Percentiles rank a stretch among this genome's conserved stretches.
Conservation (phyloP, 2,888 invertebrate species). For the Gandaritis pyraliata region DNA sequence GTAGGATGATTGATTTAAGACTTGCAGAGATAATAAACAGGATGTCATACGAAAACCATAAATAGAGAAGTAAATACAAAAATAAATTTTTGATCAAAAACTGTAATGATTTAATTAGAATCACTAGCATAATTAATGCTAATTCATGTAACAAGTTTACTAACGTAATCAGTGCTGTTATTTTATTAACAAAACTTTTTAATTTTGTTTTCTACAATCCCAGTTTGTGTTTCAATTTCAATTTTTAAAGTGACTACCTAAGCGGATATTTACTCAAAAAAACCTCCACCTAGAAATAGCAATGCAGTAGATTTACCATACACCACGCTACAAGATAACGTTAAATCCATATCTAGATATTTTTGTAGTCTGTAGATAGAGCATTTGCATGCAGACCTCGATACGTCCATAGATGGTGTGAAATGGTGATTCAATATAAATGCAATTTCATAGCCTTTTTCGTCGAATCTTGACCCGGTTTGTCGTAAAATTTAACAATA, state of each 20-base stretch:
- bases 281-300: no score
- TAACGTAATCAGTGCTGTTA: no score
- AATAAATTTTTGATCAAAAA: not conserved
- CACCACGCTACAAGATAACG: not conserved
- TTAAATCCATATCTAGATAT: constrained; percentile 4
- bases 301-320: not conserved
- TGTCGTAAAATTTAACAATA: constrained; percentile 23
- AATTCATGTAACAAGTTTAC: no score
- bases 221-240: no score
- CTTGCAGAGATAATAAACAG: not conserved
- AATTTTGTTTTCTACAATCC: no score
- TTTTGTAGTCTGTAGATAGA: constrained; percentile 13
- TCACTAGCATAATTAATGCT: no score
- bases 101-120: no score
- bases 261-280: no score
- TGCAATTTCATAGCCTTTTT: constrained; percentile 66
- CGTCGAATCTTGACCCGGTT: constrained; percentile 63
- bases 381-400: constrained; percentile 45
- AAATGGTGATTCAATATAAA: constrained; percentile 61
- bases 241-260: no score
- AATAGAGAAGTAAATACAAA: not conserved
- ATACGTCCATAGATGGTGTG: constrained; percentile 53
- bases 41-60: not conserved
- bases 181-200: no score
- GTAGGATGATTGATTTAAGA: constrained; percentile 19